phyloP scores from a whole-genome alignment of 1,140 invertebrate genomes.

The Chelonus insularis region DNA sequence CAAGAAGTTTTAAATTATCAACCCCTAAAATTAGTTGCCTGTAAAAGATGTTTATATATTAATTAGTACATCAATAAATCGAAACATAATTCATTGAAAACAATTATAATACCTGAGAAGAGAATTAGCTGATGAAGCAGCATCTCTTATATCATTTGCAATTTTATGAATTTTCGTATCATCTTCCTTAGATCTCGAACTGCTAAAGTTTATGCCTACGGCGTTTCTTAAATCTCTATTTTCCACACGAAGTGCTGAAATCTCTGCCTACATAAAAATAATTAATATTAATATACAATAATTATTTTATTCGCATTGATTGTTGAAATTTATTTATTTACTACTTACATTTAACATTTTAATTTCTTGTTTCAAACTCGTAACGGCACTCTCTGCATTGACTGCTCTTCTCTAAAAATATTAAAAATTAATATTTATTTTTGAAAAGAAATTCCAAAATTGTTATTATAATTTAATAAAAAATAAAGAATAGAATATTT shows the following conservation, averaged over 20 bases:
- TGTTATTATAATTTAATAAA: conserved; percentile 6
- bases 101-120: conserved; percentile 62
- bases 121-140: conserved; percentile 67
- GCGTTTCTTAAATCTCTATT: conserved; percentile 50
- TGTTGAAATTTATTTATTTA: neutral
- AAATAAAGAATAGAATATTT: conserved; percentile 36
- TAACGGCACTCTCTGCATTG: conserved; percentile 62
- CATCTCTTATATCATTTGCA: conserved; percentile 63
- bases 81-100: too few relatives aligned
- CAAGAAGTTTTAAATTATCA: conserved; percentile 67
- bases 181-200: conserved; percentile 38
- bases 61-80: too few relatives aligned
- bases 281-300: neutral
- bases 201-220: conserved; percentile 42
- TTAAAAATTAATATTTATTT: conserved; percentile 27
- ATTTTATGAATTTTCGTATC: conserved; percentile 47
- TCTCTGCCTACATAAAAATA: conserved; percentile 49
- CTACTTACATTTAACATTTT: conserved; percentile 62
- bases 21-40: conserved; percentile 70
- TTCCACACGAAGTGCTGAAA: conserved; percentile 56
- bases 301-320: neutral
- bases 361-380: conserved; percentile 64
- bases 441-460: too few relatives aligned
- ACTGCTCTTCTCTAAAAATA: conserved; percentile 61
- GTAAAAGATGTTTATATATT: too few relatives aligned